Evolutionary conservation across 1,140 invertebrate genomes (phyloP), one percentile per base, ranked within the genome.

Genomic region (Macrocentrus cingulum): DNA sequence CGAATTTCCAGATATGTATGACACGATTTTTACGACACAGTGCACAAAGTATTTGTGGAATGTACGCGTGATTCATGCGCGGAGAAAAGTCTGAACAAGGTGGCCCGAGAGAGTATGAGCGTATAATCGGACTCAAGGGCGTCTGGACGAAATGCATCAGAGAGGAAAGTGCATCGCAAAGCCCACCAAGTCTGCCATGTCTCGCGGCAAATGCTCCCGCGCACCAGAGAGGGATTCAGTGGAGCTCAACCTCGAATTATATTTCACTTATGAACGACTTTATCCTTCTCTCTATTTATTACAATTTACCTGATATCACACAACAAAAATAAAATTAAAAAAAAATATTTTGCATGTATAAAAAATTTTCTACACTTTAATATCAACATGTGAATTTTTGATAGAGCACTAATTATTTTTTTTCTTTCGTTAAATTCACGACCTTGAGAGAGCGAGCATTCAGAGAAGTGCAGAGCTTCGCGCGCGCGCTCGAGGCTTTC

Each of bases 61-160:
- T 13, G 49, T 32, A 52, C 25, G 39, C 34, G 42, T 22, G 22
- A 44, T 49, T 49, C 46, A 49, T 49, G 20, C 32, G 5, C 1
- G 22, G 8, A 41, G 25, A 46, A 19, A 6, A 13, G 13, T 6
- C 8, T 22, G 9, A 13, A 18, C 8, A 2, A 46, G 22, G 22
- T 23, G 13, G 22, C 9, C 13, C 0, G 1, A 25, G 22, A 19
- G 22, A 46, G 41, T 61, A 57, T 50, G 51, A 65, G 68, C 62
- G 66, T 76, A 75, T 75, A 77, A 77, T 77, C 74, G 69, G 68
- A 75, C 71, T 76, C 72, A 74, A 77, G 75, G 72, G 72, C 69
- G 70, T 77, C 74, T 71, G 72, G 67, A 67, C 67, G 11, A 46
- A 56, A 36, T 46, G 29, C 32, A 36, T 34, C n/a, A 46, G 42